Evolutionary conservation across 1,140 invertebrate genomes (phyloP).

Genomic region (Pogonognathellus flavescens): DNA sequence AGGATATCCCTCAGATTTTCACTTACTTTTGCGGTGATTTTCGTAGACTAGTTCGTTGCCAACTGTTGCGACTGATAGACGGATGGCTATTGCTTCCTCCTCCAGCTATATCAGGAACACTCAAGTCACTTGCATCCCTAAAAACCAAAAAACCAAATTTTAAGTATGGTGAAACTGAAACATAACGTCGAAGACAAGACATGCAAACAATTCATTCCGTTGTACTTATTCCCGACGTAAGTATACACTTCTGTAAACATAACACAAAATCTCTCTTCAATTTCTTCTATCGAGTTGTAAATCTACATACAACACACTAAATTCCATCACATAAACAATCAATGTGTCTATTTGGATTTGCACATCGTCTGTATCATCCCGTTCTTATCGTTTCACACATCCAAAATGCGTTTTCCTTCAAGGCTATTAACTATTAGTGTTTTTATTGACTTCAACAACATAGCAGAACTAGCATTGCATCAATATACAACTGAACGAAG

Average conservation of each 20-base stretch:
- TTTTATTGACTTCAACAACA: too few species aligned
- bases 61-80: slow-evolving; percentile 66
- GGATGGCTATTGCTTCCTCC: slow-evolving; percentile 56
- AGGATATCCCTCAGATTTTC: not conserved
- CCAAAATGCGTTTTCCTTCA: not conserved
- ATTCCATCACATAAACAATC: not conserved
- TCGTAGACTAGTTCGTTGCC: slow-evolving; percentile 67
- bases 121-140: slow-evolving; percentile 67
- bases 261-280: too few species aligned
- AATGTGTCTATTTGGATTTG: not conserved
- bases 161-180: not conserved
- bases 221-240: too few species aligned
- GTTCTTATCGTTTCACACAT: not conserved
- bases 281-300: too few species aligned
- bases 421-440: not conserved
- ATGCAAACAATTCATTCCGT: too few species aligned
- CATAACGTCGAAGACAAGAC: too few species aligned
- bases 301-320: not conserved
- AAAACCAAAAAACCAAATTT: not conserved
- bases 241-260: too few species aligned
- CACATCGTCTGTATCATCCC: not conserved
- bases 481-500: not conserved
- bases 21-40: slow-evolving; percentile 65
- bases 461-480: not conserved
- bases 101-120: slow-evolving; percentile 59